Base-by-base conservation (phyloP, 2,113 vertebrate genomes). In the Pachyramphus minor region DNA sequence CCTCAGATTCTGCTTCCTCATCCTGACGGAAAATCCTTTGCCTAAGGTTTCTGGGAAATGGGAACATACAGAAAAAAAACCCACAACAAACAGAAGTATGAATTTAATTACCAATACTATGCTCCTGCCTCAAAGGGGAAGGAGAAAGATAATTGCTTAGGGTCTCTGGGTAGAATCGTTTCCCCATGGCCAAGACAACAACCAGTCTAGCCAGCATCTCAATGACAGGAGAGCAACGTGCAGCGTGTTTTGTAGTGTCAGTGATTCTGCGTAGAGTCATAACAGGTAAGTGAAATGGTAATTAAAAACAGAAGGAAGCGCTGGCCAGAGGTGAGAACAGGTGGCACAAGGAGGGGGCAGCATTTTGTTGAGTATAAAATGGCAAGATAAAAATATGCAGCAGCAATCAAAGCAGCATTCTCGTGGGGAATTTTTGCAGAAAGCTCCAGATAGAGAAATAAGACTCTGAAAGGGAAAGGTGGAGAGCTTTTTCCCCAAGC, bases 41-140 rank as follows among this genome's bases (percentile, higher is more conserved):
- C 76, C 53, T 72, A 80, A 80, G 84, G 16, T 96, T 97, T 97
- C 93, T 92, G 74, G 84, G 82, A 95, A 97, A 91, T 55, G 55
- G 87, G 77, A 97, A 77, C 91, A 49, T 88, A 47, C 4, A 74
- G 56, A 13, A 79, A 92, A 90, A 92, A 94, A 82, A 1, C 4
- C 16, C 77, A 95, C 77, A 96, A 96, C 95, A 94, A 96, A 96
- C 92, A 97, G 90, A 88, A 94, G 79, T 58, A 92, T 94, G 96
- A 96, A 95, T 94, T 96, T 96, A 96, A 95, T 95, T 96, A 96
- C 93, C 96, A 96, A 93, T 96, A 94, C 90, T 96, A 72, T 87
- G 64, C 89, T 90, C 25, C 73, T 75, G 1, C 86, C 92, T 94
- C 96, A 72, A 79, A 84, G 73, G 92, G 69, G 84, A 84, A 81